These are phyloP conservation scores for Druon quercuslanigerum DNA, from an alignment of 1,140 invertebrate species.

Conservation along the genomic window DNA sequence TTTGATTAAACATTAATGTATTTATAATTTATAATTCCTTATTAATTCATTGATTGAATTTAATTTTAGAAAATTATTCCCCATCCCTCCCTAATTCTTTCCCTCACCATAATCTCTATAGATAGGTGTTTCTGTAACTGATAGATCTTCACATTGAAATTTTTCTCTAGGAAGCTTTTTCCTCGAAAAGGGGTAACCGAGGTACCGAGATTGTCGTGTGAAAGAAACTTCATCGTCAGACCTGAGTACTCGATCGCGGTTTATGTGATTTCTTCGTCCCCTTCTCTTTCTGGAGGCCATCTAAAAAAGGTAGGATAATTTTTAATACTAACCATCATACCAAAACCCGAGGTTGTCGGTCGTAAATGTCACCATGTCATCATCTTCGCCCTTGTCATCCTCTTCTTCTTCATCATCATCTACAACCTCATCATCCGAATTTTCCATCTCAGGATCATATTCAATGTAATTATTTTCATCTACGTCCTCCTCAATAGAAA, in stretches of 20 bases:
- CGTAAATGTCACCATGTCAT: conserved; percentile 29
- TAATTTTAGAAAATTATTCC: too few relatives aligned
- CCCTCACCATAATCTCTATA: too few relatives aligned
- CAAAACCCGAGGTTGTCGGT: conserved; percentile 35
- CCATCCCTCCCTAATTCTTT: too few relatives aligned
- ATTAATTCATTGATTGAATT: too few relatives aligned
- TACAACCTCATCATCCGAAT: conserved; percentile 37
- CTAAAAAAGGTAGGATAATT: conserved; percentile 16
- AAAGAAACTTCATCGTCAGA: too few relatives aligned
- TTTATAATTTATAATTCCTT: too few relatives aligned
- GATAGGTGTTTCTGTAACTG: too few relatives aligned
- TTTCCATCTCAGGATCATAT: conserved; percentile 27
- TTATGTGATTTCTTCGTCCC: neutral
- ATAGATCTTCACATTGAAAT: conserved; percentile 32
- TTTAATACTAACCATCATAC: conserved; percentile 61
- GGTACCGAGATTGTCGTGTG: too few relatives aligned
- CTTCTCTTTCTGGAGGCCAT: conserved; percentile 17
- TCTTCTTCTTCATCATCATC: conserved; percentile 45
- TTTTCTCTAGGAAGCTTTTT: conserved; percentile 31
- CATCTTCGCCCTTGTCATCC: conserved; percentile 27
- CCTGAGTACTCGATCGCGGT: neutral
- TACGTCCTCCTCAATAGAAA: conserved; percentile 33
- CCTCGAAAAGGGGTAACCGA: neutral
- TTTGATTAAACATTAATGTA: too few relatives aligned
- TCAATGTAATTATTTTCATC: conserved; percentile 35